Percentiles rank a stretch among this genome's conserved stretches.
Evolutionary conservation across 2,113 vertebrate genomes (phyloP).

Genomic region (Daboia siamensis): DNA sequence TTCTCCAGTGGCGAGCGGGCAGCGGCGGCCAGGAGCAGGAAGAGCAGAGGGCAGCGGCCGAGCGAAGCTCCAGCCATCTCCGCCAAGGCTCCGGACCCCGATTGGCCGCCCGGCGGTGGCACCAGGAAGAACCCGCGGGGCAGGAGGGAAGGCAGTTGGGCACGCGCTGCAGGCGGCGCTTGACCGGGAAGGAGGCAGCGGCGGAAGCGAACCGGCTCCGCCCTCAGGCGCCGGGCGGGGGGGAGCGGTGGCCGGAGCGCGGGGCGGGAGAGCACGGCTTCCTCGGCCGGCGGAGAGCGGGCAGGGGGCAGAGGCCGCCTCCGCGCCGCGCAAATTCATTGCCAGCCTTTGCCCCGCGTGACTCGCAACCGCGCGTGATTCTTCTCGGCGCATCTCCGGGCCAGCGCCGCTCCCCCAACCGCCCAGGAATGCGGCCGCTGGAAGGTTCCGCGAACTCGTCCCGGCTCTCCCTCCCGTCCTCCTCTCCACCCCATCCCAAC

Average conservation of each 20-base stretch:
- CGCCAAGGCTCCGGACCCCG: neutral
- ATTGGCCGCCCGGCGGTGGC: conserved; percentile 11
- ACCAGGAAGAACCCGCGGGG: neutral
- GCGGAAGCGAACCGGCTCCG: neutral
- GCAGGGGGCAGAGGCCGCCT: neutral
- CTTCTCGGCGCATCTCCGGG: neutral
- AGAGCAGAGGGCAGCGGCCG: neutral
- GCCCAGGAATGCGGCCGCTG: neutral
- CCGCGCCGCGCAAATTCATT: neutral
- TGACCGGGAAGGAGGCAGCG: neutral
- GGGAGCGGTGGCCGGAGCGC: neutral
- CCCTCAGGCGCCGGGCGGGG: neutral
- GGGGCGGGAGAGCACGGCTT: neutral
- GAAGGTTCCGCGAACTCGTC: neutral
- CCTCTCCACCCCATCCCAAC: neutral
- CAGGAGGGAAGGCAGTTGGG: neutral
- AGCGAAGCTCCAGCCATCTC: neutral
- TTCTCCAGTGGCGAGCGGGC: neutral
- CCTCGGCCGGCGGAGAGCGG: neutral
- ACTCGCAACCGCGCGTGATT: too few species aligned
- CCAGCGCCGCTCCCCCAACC: neutral
- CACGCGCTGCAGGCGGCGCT: neutral
- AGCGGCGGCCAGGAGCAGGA: neutral
- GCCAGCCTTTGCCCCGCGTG: neutral
- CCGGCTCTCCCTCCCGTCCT: neutral